Conservation (phyloP, 2,888 invertebrate species). For the Arctia plantaginis region DNA sequence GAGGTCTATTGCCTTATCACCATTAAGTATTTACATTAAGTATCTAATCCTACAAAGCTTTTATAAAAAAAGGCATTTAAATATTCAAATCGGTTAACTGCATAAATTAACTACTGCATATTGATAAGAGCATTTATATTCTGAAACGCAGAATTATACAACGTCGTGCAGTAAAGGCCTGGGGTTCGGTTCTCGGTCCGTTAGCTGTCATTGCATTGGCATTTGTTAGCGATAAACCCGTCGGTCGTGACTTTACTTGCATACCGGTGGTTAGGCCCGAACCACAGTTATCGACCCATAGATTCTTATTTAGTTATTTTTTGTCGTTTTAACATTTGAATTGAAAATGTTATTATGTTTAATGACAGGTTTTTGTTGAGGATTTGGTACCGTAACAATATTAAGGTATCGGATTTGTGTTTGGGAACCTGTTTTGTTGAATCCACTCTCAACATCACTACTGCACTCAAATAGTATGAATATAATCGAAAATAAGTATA, state of each 20-base stretch:
- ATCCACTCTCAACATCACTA: neutral
- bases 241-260: slow-evolving; percentile 51
- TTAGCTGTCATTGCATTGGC: slow-evolving; percentile 50
- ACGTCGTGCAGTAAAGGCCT: slow-evolving; percentile 20
- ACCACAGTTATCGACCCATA: slow-evolving; percentile 22
- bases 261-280: slow-evolving; percentile 41
- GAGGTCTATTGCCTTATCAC: neutral
- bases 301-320: slow-evolving; percentile 10
- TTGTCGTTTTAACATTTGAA: slow-evolving; percentile 1
- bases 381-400: neutral
- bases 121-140: slow-evolving; percentile 23
- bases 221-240: slow-evolving; percentile 50
- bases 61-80: neutral
- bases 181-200: slow-evolving; percentile 49
- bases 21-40: neutral
- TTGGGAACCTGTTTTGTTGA: neutral
- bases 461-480: neutral
- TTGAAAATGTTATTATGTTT: neutral
- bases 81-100: slow-evolving; percentile 3
- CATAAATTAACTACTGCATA: slow-evolving; percentile 19
- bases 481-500: too few relatives aligned
- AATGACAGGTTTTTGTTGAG: neutral
- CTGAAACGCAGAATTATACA: slow-evolving; percentile 18
- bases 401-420: neutral
- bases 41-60: neutral